Evolutionary conservation across 53 echinoderm and acorn worm species (phyloP).

Genomic region (Mesocentrotus franciscanus): DNA sequence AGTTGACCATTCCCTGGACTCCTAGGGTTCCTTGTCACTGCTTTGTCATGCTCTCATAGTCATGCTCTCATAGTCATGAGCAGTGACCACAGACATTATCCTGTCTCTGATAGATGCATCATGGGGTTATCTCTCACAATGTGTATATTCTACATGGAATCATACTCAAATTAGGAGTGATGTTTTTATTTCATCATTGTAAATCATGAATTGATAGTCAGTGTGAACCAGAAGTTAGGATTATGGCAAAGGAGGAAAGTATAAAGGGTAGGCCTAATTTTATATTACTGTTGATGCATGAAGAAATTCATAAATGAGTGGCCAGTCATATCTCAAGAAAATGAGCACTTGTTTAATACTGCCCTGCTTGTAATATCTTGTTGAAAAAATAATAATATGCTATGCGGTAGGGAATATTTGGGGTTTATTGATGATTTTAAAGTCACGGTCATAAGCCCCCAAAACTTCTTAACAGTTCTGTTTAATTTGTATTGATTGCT

Average conservation of each 20-base stretch:
- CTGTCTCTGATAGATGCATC: not conserved
- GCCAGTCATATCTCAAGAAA: not conserved
- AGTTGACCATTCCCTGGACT: not conserved
- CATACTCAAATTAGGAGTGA: slow-evolving; percentile 3
- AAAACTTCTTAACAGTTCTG: no score
- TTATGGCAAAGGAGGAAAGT: not conserved
- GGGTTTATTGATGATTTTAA: no score
- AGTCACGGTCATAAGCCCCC: not conserved
- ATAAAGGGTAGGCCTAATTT: not conserved
- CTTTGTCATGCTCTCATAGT: not conserved
- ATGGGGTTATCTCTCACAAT: not conserved
- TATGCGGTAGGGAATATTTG: not conserved
- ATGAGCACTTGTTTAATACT: not conserved
- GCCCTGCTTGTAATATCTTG: not conserved
- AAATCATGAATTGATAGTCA: not conserved
- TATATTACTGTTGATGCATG: not conserved
- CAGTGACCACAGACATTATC: not conserved
- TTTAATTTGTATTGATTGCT: no score
- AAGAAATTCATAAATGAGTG: no score
- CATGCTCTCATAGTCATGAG: not conserved
- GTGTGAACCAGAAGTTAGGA: not conserved
- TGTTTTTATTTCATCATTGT: slow-evolving; percentile 32
- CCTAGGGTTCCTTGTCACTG: not conserved
- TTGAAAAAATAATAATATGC: not conserved
- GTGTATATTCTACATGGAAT: not conserved